Base-by-base conservation (phyloP, 1,140 invertebrate genomes). In the Druon quercuslanigerum region DNA sequence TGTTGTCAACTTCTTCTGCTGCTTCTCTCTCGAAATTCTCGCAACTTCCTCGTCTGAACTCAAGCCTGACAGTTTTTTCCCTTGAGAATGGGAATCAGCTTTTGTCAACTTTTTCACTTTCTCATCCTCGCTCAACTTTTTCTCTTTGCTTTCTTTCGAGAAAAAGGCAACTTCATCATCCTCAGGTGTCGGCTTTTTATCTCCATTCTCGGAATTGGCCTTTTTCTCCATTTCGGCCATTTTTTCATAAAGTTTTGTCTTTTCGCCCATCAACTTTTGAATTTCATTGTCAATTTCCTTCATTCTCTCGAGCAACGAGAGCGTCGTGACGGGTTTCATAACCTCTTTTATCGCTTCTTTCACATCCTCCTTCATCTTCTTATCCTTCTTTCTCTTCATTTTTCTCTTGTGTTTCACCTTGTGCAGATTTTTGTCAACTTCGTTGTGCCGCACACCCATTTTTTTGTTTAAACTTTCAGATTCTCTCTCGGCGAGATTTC, bases 281-380 rank as follows among this genome's bases (percentile, higher is more conserved):
- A 91, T 90, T 71, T 90, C 87, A 6, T 90, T 40, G 46, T 92
- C 91, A 13, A 92, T 92, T 50, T 90, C 86, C 2, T 90, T 84
- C 87, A 92, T 90, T 74, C 89, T 88, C 0, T 84, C 74, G 76
- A 90, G 81, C 3, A 92, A 86, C 0, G 79, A 82, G 40, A 88
- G 74, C 0, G 84, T 84, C 16, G 79, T 76, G 0, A 82, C 71
- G 1, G 77, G 77, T 0, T 81, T 76, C 1, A 82, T 72, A 9
- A 73, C 51, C 12, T 81, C 75, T 9, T 78, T 78, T 14, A 83
- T 75, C 12, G 80, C 79, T 6, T 77, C 79, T 19, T 80, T 73
- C 0, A 84, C 51, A 54, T 78, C 75, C 3, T 71, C 75, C 60
- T 85, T 83, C 0, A 80, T 73, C 50, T 72, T 83, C 25, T 82